These are phyloP conservation scores for Corythornis leucogaster DNA, from an alignment of 2,797 vertebrate species.

Conservation along the genomic window DNA sequence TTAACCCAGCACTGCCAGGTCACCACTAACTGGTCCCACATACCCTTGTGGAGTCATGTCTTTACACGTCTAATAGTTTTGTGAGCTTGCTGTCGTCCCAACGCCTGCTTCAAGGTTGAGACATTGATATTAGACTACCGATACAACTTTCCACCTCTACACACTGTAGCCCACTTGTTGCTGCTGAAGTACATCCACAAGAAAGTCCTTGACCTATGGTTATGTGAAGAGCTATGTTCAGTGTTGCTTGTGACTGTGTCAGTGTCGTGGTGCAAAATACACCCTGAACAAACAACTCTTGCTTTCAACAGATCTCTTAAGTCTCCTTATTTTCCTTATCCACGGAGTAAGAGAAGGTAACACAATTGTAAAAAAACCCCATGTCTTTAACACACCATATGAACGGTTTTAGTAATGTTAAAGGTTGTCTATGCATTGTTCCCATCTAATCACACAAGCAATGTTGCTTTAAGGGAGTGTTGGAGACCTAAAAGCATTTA, in stretches of 20 bases:
- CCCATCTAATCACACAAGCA: not conserved
- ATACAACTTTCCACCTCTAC: not conserved
- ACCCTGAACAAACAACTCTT: not conserved
- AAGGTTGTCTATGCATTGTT: fast-evolving
- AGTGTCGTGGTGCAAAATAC: not conserved
- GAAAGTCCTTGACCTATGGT: not conserved
- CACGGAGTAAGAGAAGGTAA: not conserved
- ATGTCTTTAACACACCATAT: fast-evolving
- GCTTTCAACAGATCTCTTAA: not conserved
- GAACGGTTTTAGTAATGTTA: not conserved
- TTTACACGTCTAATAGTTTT: slow-evolving; percentile 30
- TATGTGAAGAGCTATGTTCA: not conserved
- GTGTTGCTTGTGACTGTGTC: not conserved
- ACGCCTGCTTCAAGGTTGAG: not conserved
- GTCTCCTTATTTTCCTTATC: not conserved
- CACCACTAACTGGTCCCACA: not conserved
- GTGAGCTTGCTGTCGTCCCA: not conserved
- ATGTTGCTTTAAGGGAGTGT: not conserved
- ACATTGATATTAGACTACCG: not conserved
- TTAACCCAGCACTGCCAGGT: not conserved
- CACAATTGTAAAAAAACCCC: fast-evolving
- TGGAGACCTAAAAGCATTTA: not conserved
- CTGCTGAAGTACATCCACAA: not conserved
- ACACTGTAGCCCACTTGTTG: not conserved
- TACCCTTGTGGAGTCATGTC: not conserved